A percentile compares a stretch with the other conserved stretches of the same genome.
Evolutionary conservation across 2,797 vertebrate genomes (phyloP).

Genomic region (Leucoraja ocellata): DNA sequence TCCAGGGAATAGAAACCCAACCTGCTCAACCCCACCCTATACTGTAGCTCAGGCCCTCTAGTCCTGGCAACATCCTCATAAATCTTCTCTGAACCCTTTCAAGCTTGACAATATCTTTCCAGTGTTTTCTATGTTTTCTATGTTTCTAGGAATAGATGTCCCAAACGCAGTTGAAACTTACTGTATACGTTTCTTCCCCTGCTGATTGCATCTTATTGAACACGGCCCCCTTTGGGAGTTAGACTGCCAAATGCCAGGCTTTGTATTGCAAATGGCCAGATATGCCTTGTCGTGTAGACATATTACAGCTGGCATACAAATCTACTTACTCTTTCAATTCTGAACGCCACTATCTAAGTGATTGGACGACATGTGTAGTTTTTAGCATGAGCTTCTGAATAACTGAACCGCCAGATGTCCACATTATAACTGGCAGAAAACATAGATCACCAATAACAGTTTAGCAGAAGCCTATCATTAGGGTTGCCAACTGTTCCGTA

Average conservation of each 20-base stretch:
- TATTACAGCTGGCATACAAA: constrained; percentile 36
- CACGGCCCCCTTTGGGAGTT: constrained; percentile 49
- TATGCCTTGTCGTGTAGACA: constrained; percentile 21
- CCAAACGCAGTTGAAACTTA: constrained; percentile 49
- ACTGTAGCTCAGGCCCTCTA: no score
- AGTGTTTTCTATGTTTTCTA: no score
- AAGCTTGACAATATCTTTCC: no score
- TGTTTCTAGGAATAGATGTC: constrained; percentile 41
- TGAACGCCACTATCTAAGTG: neutral
- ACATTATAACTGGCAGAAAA: neutral
- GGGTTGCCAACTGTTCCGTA: no score
- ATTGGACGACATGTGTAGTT: neutral
- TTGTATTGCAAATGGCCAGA: constrained; percentile 41
- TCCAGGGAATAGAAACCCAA: no score
- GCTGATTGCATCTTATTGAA: constrained; percentile 61
- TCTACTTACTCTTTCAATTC: constrained; percentile 8
- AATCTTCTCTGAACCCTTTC: no score
- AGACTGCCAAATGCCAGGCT: constrained; percentile 47
- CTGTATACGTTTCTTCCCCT: constrained; percentile 44
- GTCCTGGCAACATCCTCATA: no score
- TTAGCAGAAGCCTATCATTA: neutral
- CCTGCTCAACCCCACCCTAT: no score
- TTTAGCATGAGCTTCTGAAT: neutral
- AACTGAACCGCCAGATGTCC: neutral
- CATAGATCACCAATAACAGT: neutral